Conservation (phyloP, 2,113 vertebrate genomes). For the Glaucomys volans region DNA sequence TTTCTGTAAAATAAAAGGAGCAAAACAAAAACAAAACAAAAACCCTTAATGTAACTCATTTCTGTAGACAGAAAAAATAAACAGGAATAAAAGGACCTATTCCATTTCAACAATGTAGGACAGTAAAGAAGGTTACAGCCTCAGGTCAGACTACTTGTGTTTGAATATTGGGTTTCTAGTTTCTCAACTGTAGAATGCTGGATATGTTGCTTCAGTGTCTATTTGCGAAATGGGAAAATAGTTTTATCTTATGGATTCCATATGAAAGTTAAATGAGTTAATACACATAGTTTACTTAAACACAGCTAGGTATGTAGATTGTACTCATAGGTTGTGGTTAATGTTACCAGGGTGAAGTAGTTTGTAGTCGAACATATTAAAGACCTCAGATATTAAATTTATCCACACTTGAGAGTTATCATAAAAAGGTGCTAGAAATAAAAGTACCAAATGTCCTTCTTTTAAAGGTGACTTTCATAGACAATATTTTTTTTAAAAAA, state of each 20-base stretch:
- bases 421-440: conserved; percentile 6
- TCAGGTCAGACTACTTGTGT: neutral
- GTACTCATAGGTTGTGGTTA: neutral
- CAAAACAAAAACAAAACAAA: neutral
- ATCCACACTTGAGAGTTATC: neutral
- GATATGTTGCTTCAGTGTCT: neutral
- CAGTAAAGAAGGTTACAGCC: neutral
- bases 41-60: neutral
- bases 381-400: neutral
- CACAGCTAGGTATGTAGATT: neutral
- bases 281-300: neutral
- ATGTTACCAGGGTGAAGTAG: neutral
- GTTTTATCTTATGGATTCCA: neutral
- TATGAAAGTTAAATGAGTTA: neutral
- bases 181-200: neutral
- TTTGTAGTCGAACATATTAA: neutral
- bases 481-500: neutral
- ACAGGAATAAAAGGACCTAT: neutral
- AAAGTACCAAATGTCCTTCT: neutral
- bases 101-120: neutral
- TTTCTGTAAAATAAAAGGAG: neutral
- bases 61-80: neutral
- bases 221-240: neutral
- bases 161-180: neutral
- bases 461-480: neutral